Percentiles rank a stretch among this genome's conserved stretches.
phyloP scores from a whole-genome alignment of 92 coral and sea anemone species.

The Porites lobata region DNA sequence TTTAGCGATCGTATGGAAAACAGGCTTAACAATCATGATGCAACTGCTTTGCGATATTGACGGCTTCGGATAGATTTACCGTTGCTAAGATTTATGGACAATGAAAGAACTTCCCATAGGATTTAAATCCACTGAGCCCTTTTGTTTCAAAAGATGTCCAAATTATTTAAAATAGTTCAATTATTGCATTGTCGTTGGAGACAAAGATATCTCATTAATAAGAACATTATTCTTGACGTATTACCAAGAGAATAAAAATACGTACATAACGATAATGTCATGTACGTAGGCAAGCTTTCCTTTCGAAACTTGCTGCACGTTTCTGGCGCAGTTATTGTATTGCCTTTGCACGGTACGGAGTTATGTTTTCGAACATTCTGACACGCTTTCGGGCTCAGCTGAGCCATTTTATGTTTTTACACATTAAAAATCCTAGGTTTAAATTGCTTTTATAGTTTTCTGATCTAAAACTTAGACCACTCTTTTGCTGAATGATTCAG shows the following conservation, averaged over 20 bases:
- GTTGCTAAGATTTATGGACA: not conserved
- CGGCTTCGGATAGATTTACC: not conserved
- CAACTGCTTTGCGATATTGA: not conserved
- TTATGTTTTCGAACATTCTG: no score
- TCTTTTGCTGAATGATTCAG: no score
- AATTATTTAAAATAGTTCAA: not conserved
- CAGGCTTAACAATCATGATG: not conserved
- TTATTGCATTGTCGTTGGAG: not conserved
- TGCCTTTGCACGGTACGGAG: no score
- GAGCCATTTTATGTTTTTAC: no score
- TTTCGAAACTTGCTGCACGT: no score
- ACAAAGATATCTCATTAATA: not conserved
- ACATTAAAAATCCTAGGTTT: no score
- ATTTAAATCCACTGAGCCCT: not conserved
- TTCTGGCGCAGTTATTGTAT: no score
- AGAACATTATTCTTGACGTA: constrained; percentile 5
- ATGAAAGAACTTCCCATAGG: not conserved
- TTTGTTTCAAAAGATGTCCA: not conserved
- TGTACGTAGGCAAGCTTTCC: no score
- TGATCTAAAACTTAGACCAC: no score
- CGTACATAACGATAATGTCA: not conserved
- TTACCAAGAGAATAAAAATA: not conserved
- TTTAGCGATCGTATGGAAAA: not conserved
- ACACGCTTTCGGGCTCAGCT: no score
- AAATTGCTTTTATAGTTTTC: no score